These are phyloP conservation scores for Sepiola atlantica DNA, from an alignment of 2,888 invertebrate species.

Conservation along the genomic window DNA sequence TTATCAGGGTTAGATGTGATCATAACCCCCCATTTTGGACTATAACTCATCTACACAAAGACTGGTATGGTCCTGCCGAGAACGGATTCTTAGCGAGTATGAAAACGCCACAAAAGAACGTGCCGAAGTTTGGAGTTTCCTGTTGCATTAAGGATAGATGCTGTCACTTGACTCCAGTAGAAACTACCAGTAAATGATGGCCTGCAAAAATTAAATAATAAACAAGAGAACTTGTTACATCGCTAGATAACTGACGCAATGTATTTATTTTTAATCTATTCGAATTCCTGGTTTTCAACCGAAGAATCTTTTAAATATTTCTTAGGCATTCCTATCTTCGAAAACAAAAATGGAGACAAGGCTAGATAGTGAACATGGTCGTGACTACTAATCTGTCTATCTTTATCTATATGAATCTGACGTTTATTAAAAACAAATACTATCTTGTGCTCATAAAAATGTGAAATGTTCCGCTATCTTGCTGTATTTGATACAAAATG, in stretches of 20 bases:
- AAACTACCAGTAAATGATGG: too few relatives aligned
- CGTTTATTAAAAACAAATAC: not conserved
- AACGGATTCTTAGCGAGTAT: too few relatives aligned
- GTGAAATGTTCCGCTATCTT: not conserved
- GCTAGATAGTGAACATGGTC: not conserved
- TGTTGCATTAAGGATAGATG: too few relatives aligned
- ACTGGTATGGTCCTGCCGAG: too few relatives aligned
- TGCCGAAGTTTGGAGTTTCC: too few relatives aligned
- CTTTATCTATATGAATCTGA: not conserved
- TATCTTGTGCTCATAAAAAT: not conserved
- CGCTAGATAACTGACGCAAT: not conserved
- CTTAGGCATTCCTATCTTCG: not conserved
- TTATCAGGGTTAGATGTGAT: too few relatives aligned
- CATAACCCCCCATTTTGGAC: too few relatives aligned
- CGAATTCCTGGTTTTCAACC: not conserved
- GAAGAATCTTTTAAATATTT: not conserved
- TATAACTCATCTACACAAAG: too few relatives aligned
- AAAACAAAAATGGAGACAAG: not conserved
- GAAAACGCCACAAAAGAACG: too few relatives aligned
- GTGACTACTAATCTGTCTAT: not conserved
- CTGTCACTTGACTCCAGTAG: too few relatives aligned
- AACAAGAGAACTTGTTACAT: not conserved
- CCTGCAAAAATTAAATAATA: not conserved
- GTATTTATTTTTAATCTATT: not conserved
- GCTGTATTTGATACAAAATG: constrained; percentile 12